A percentile compares a stretch with the other conserved stretches of the same genome.
Evolutionary conservation across 2,113 vertebrate genomes (phyloP).

Genomic region (Zosterops borbonicus): DNA sequence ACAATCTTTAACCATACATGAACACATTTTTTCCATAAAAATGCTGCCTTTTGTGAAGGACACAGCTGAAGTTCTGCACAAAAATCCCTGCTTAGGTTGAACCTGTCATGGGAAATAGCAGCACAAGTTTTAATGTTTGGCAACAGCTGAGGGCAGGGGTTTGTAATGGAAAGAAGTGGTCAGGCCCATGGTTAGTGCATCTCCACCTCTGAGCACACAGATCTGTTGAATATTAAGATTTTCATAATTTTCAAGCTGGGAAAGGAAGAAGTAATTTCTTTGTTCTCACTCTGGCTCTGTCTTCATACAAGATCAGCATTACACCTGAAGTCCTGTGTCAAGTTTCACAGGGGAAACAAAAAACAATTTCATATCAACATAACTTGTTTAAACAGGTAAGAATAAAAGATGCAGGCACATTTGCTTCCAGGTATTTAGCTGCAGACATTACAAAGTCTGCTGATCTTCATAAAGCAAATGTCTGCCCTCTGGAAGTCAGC

Average conservation of each 20-base stretch:
- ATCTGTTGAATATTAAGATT: neutral
- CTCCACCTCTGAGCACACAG: neutral
- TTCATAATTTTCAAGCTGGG: neutral
- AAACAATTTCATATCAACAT: neutral
- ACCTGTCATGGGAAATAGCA: neutral
- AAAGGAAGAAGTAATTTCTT: neutral
- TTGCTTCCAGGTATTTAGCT: neutral
- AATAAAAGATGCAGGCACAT: neutral
- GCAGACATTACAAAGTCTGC: neutral
- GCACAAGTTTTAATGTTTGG: neutral
- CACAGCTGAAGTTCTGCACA: neutral
- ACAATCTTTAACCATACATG: neutral
- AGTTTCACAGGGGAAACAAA: neutral
- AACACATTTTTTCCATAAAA: neutral
- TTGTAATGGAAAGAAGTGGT: constrained; percentile 18
- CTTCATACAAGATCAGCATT: neutral
- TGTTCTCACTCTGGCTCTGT: neutral
- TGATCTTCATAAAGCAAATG: neutral
- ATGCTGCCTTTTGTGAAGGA: neutral
- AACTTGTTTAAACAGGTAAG: neutral
- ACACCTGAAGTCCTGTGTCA: neutral
- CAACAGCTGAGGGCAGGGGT: neutral
- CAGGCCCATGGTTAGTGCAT: neutral
- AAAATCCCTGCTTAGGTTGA: neutral
- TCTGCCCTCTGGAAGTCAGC: neutral